These are phyloP conservation scores for Anthrax anthrax DNA, from an alignment of 2,888 invertebrate genomes.

Conservation along the genomic window DNA sequence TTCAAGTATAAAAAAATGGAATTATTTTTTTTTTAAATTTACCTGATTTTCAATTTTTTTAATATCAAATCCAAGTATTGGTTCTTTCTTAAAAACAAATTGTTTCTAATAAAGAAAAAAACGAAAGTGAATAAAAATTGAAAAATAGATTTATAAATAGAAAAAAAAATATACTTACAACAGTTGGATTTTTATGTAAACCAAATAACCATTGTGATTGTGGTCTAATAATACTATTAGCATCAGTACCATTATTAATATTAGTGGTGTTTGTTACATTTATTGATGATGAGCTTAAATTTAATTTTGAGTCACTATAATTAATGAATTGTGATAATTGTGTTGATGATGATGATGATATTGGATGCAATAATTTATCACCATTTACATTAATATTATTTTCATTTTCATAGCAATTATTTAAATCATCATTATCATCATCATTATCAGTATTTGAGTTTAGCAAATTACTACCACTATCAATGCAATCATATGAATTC, in stretches of 20 bases:
- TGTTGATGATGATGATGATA: neutral
- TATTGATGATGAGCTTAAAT: neutral
- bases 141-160: neutral
- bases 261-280: neutral
- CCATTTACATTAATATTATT: neutral
- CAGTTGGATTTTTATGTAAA: constrained; percentile 31
- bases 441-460: neutral
- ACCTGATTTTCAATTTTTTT: constrained; percentile 26
- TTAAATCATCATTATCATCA: neutral
- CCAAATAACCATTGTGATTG: constrained; percentile 29
- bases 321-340: neutral
- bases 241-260: neutral
- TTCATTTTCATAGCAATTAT: neutral
- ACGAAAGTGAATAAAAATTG: neutral
- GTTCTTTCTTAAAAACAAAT: constrained; percentile 25
- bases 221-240: neutral
- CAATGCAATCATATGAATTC: neutral
- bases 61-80: constrained; percentile 25
- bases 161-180: constrained; percentile 14
- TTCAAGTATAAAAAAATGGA: no score
- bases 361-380: neutral
- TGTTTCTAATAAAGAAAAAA: constrained; percentile 20
- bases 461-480: neutral
- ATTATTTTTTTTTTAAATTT: neutral
- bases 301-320: neutral